phyloP scores from a whole-genome alignment of 1,140 invertebrate genomes.

The Eulimnadia texana region DNA sequence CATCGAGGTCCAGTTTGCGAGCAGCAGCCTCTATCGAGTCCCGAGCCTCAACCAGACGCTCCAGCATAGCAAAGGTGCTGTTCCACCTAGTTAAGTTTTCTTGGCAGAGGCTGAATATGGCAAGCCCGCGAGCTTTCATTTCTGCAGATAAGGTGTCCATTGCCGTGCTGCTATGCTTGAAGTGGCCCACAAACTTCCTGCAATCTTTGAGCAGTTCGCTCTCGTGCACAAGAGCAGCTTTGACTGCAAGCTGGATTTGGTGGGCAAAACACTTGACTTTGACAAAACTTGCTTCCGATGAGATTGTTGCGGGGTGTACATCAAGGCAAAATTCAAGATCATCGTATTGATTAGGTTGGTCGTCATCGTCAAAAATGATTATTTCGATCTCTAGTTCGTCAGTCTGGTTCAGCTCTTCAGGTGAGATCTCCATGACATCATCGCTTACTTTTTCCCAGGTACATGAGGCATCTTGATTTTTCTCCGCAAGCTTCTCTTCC shows the following conservation, averaged over 20 bases:
- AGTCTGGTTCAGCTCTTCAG: too few species aligned
- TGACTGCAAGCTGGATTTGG: not conserved
- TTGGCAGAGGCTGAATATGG: not conserved
- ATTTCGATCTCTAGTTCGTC: too few species aligned
- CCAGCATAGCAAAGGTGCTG: not conserved
- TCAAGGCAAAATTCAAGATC: too few species aligned
- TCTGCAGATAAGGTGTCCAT: not conserved
- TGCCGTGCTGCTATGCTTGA: not conserved
- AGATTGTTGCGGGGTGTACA: too few species aligned
- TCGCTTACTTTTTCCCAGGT: too few species aligned
- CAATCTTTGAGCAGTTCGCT: not conserved
- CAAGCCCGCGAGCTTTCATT: not conserved
- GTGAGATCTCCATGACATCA: too few species aligned
- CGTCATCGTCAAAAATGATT: not conserved
- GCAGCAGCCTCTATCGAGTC: not conserved
- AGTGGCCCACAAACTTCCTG: not conserved
- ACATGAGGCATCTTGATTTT: too few species aligned
- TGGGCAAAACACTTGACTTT: not conserved
- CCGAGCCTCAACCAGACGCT: not conserved
- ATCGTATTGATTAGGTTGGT: not conserved
- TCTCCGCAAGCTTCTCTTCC: not conserved
- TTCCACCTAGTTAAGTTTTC: not conserved
- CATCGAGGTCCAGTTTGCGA: not conserved
- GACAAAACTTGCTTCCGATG: too few species aligned
- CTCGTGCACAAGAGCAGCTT: not conserved